Conservation (phyloP, 2,113 vertebrate genomes). For the Vimba vimba region DNA sequence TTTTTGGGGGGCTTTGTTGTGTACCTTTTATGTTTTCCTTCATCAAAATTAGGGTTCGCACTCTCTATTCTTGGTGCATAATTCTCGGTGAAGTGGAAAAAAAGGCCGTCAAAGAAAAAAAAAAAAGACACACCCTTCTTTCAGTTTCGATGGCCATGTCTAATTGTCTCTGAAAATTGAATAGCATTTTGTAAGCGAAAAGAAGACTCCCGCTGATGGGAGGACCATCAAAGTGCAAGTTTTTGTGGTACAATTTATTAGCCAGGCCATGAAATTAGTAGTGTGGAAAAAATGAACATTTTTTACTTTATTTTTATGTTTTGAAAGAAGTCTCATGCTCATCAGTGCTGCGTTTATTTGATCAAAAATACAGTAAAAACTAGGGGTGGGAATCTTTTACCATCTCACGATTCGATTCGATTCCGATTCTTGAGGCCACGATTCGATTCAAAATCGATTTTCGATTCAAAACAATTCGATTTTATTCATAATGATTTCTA, state of each 20-base stretch:
- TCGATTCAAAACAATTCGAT: too few relatives aligned
- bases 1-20: conserved; percentile 59
- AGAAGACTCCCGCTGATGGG: conserved; percentile 67
- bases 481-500: too few relatives aligned
- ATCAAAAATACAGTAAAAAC: too few relatives aligned
- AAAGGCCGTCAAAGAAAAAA: conserved; percentile 58
- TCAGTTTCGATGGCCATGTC: conserved; percentile 72
- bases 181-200: conserved; percentile 69
- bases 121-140: conserved; percentile 64
- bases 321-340: not conserved
- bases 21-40: conserved; percentile 59
- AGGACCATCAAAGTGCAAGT: conserved; percentile 70
- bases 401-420: too few relatives aligned
- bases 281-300: conserved; percentile 28
- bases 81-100: conserved; percentile 63
- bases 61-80: conserved; percentile 62
- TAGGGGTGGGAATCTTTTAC: too few relatives aligned
- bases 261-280: conserved; percentile 31
- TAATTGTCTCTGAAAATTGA: conserved; percentile 78
- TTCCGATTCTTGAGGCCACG: too few relatives aligned
- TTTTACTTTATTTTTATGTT: not conserved
- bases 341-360: not conserved
- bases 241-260: conserved; percentile 62
- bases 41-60: conserved; percentile 66
- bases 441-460: too few relatives aligned